A percentile compares a stretch with the other conserved stretches of the same genome.
phyloP scores from a whole-genome alignment of 2,113 vertebrate genomes.

The Lanius collurio region DNA sequence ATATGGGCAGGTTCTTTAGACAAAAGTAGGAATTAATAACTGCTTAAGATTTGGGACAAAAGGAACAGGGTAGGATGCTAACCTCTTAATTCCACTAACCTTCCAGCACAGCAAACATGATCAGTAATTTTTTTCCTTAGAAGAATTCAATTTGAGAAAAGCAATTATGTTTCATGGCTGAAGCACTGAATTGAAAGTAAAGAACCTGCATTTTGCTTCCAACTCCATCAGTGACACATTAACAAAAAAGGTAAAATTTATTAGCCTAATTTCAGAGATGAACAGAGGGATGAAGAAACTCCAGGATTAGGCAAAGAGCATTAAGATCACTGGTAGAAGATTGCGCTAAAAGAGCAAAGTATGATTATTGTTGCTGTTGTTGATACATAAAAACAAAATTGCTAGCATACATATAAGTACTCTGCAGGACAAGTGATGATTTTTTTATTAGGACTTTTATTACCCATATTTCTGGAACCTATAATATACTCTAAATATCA shows the following conservation, averaged over 20 bases:
- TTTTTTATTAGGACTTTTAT: slow-evolving; percentile 9
- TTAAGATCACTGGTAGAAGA: not conserved
- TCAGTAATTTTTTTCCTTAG: not conserved
- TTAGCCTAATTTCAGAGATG: no score
- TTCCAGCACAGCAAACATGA: not conserved
- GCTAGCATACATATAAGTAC: not conserved
- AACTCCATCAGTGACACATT: not conserved
- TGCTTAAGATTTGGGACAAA: not conserved
- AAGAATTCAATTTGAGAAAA: not conserved
- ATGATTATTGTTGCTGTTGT: not conserved
- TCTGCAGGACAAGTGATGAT: not conserved
- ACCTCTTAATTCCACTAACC: not conserved
- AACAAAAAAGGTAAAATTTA: no score
- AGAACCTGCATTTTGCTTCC: not conserved
- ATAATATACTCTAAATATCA: not conserved
- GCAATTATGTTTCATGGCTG: not conserved
- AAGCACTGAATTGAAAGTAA: not conserved
- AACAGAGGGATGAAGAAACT: no score
- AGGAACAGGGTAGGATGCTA: not conserved
- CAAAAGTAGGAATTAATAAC: not conserved
- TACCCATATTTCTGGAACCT: not conserved
- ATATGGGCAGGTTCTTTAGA: not conserved
- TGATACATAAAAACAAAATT: not conserved
- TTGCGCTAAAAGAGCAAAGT: not conserved
- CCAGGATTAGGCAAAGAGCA: no score